Percentiles rank a stretch among this genome's conserved stretches.
phyloP scores from a whole-genome alignment of 2,888 invertebrate species.

The Julus scandinavius region DNA sequence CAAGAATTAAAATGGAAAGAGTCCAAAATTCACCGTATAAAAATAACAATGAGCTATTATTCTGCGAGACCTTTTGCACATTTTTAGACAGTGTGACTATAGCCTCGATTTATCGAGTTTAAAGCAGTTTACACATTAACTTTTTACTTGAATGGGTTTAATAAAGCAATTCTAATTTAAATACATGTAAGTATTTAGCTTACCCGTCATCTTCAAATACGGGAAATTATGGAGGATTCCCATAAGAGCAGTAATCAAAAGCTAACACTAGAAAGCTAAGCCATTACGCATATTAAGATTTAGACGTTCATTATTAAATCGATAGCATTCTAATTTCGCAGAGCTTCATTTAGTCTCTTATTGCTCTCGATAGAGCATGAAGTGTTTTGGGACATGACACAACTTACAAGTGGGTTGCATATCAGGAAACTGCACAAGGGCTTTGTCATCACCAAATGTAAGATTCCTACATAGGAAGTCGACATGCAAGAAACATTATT shows the following conservation, averaged over 20 bases:
- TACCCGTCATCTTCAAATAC: not conserved
- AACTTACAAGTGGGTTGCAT: not conserved
- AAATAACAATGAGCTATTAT: too few species aligned
- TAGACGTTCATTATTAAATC: conserved; percentile 23
- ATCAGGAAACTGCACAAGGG: not conserved
- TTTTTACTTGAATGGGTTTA: not conserved
- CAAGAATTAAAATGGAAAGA: too few species aligned
- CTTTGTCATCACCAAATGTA: not conserved
- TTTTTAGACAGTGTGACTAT: too few species aligned
- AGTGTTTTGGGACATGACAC: not conserved
- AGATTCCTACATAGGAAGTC: too few species aligned
- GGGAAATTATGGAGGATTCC: not conserved
- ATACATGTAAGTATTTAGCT: not conserved
- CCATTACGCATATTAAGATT: conserved; percentile 29
- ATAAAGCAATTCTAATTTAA: not conserved
- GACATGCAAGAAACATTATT: not conserved
- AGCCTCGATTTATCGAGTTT: too few species aligned
- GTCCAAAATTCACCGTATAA: too few species aligned
- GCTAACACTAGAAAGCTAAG: not conserved
- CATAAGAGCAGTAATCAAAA: not conserved
- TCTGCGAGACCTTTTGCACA: too few species aligned
- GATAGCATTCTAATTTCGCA: conserved; percentile 1
- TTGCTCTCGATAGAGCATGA: not conserved
- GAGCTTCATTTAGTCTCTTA: not conserved
- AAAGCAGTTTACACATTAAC: too few species aligned